These are phyloP conservation scores for Pygmarrhopalites habei DNA, from an alignment of 1,140 invertebrate genomes.

Conservation along the genomic window DNA sequence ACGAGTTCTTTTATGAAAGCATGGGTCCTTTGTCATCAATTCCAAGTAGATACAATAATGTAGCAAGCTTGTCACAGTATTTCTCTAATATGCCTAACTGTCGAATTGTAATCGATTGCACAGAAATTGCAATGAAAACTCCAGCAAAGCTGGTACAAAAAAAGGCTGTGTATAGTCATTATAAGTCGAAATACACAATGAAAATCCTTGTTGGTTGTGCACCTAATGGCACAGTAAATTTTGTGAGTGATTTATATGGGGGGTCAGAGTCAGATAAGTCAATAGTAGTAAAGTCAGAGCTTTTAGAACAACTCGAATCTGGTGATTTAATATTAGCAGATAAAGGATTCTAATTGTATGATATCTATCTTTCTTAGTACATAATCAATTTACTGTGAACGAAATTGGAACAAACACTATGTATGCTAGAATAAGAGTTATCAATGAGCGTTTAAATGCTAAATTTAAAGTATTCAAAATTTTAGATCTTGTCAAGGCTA, in stretches of 20 bases:
- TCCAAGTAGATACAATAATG: background rate
- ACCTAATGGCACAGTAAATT: slow-evolving; percentile 2
- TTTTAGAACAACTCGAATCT: background rate
- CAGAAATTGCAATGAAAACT: slow-evolving; percentile 2
- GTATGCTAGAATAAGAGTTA: background rate
- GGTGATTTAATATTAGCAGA: slow-evolving; percentile 13
- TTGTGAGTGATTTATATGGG: slow-evolving; percentile 11
- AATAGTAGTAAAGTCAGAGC: background rate
- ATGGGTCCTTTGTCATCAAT: slow-evolving; percentile 1
- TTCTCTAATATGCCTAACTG: background rate
- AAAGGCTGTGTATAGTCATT: slow-evolving; percentile 4
- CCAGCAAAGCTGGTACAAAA: background rate
- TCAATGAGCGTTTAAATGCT: slow-evolving; percentile 7
- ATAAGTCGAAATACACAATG: slow-evolving; percentile 5
- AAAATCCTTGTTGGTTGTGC: slow-evolving; percentile 14
- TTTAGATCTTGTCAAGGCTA: background rate
- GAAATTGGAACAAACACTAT: background rate
- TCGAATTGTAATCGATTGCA: slow-evolving; percentile 4
- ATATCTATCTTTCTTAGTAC: slow-evolving; percentile 9
- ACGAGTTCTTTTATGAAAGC: slow-evolving; percentile 8
- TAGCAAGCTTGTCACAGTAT: background rate
- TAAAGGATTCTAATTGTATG: slow-evolving; percentile 13
- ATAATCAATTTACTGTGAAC: slow-evolving; percentile 1
- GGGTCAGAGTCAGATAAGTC: slow-evolving; percentile 13
- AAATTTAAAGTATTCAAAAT: slow-evolving; percentile 14